A percentile compares a stretch with the other conserved stretches of the same genome.
These are phyloP conservation scores for Pangasius djambal DNA, from an alignment of 2,797 vertebrate species.

Conservation along the genomic window DNA sequence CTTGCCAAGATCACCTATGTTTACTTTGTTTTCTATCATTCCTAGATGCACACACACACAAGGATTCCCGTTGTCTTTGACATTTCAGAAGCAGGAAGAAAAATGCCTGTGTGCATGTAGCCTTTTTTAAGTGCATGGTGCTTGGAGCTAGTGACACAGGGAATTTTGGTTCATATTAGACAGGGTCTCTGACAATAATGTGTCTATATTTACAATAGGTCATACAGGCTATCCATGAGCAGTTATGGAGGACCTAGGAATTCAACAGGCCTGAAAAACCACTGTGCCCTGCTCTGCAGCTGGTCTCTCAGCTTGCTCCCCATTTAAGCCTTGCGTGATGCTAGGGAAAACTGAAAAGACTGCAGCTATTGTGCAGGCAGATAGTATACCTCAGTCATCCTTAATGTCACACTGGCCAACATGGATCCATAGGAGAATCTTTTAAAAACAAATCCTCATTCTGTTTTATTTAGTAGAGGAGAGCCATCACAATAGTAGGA, in stretches of 20 bases:
- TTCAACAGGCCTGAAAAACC: conserved; percentile 63
- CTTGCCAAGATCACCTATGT: neutral
- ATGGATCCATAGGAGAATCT: conserved; percentile 60
- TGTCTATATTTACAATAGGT: conserved; percentile 67
- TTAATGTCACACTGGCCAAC: conserved; percentile 71
- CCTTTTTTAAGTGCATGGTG: conserved; percentile 40
- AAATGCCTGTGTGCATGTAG: conserved; percentile 56
- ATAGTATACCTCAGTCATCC: conserved; percentile 78
- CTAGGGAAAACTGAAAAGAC: conserved; percentile 68
- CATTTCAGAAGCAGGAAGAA: conserved; percentile 36
- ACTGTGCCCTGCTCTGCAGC: conserved; percentile 52
- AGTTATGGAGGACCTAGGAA: conserved; percentile 64
- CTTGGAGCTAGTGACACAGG: conserved; percentile 57
- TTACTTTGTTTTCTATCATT: conserved; percentile 21
- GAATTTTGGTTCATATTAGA: conserved; percentile 67
- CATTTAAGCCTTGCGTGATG: conserved; percentile 60
- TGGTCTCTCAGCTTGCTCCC: conserved; percentile 47
- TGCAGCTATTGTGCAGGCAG: conserved; percentile 71
- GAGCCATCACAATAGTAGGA: neutral
- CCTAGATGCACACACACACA: neutral
- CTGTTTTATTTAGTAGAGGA: conserved; percentile 21
- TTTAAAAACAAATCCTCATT: conserved; percentile 43
- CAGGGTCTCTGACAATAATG: conserved; percentile 70
- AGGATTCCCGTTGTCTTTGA: conserved; percentile 33
- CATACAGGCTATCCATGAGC: conserved; percentile 71